phyloP scores from a whole-genome alignment of 2,113 vertebrate species.

The Anolis sagrei region DNA sequence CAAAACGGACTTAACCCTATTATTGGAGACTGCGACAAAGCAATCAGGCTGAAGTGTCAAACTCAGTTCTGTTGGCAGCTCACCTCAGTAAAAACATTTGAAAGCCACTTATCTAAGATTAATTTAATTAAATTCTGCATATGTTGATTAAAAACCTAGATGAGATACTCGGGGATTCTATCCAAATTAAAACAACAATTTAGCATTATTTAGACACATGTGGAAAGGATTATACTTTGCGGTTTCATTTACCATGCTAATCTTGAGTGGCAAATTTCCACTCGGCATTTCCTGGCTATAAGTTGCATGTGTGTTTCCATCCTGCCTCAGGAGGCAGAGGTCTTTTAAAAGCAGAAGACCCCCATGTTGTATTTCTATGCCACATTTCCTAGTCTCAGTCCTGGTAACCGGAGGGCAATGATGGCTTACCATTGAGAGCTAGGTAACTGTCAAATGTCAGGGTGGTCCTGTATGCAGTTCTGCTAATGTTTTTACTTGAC shows the following conservation, averaged over 20 bases:
- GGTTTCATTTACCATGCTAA: neutral
- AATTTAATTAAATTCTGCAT: neutral
- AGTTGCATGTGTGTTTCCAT: neutral
- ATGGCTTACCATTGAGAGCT: neutral
- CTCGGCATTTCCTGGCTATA: neutral
- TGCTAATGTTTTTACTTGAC: neutral
- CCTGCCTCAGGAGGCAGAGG: neutral
- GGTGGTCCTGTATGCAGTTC: neutral
- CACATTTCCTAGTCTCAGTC: neutral
- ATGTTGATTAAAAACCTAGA: neutral
- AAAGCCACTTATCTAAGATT: neutral
- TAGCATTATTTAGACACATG: neutral
- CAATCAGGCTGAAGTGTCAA: neutral
- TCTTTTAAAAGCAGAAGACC: neutral
- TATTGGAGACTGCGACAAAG: neutral
- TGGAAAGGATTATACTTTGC: neutral
- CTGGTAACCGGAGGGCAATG: neutral
- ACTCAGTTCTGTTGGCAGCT: neutral
- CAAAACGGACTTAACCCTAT: neutral
- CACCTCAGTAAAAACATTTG: neutral
- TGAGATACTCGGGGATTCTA: neutral
- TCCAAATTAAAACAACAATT: neutral
- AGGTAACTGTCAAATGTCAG: slow-evolving; percentile 22
- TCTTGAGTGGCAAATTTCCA: neutral
- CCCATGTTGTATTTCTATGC: neutral